These are phyloP conservation scores for Azemiops feae DNA, from an alignment of 2,113 vertebrate genomes.

Conservation along the genomic window DNA sequence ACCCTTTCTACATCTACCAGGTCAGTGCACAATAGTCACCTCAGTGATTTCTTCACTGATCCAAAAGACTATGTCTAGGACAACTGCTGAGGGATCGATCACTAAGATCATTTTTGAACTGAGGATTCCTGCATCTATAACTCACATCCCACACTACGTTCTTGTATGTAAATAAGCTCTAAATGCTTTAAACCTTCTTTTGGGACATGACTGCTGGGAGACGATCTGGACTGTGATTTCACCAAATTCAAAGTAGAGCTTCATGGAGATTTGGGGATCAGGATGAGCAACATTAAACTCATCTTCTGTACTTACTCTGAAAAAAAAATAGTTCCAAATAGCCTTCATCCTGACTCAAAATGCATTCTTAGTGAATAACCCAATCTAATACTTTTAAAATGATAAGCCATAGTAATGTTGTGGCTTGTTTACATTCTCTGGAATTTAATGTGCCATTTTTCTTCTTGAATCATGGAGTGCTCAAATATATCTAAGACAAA, in stretches of 20 bases:
- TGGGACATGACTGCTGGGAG: not conserved
- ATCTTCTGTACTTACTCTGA: not conserved
- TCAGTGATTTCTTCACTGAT: not conserved
- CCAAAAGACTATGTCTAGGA: not conserved
- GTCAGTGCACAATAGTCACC: not conserved
- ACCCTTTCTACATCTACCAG: not conserved
- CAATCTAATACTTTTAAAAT: not conserved
- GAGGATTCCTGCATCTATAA: not conserved
- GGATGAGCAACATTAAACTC: not conserved
- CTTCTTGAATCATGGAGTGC: not conserved
- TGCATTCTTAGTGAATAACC: not conserved
- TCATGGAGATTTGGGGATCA: not conserved
- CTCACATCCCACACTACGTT: not conserved
- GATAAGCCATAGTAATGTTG: not conserved
- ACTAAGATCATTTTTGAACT: not conserved
- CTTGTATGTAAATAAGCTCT: not conserved
- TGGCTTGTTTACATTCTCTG: not conserved
- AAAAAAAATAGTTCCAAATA: not conserved
- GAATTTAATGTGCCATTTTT: not conserved
- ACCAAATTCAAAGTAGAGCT: not conserved
- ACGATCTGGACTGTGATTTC: not conserved
- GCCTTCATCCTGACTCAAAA: not conserved
- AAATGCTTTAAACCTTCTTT: not conserved
- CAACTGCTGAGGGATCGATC: not conserved
- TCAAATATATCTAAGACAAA: not conserved